Conservation (phyloP, 2,797 vertebrate species). For the Trachurus trachurus region DNA sequence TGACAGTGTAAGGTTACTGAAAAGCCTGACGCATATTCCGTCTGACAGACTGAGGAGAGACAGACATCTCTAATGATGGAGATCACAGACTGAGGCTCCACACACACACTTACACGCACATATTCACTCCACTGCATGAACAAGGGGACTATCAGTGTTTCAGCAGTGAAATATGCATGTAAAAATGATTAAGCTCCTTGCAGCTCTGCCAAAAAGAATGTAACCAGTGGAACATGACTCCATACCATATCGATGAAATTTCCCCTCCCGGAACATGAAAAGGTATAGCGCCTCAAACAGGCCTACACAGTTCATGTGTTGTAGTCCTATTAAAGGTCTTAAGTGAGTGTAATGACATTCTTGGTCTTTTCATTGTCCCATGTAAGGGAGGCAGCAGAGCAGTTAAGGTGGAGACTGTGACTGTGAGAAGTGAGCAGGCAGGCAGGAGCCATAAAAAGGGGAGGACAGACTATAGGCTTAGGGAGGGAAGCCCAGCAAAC, state of each 20-base stretch:
- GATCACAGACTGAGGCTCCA: conserved; percentile 68
- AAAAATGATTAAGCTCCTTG: conserved; percentile 79
- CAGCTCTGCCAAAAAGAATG: conserved; percentile 66
- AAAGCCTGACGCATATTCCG: conserved; percentile 81
- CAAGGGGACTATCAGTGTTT: conserved; percentile 71
- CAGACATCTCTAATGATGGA: conserved; percentile 81
- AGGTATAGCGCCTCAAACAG: conserved; percentile 64
- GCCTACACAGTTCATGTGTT: conserved; percentile 62
- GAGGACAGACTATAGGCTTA: conserved; percentile 73
- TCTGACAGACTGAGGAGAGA: conserved; percentile 81
- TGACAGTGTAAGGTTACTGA: conserved; percentile 82
- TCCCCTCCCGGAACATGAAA: conserved; percentile 70
- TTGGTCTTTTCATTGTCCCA: conserved; percentile 77
- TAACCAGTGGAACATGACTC: conserved; percentile 75
- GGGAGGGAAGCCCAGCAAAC: conserved; percentile 68
- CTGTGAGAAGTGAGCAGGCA: conserved; percentile 74
- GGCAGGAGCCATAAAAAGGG: conserved; percentile 79
- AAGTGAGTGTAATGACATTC: conserved; percentile 82
- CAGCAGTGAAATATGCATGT: conserved; percentile 78
- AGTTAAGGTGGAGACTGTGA: conserved; percentile 75
- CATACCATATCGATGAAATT: conserved; percentile 63
- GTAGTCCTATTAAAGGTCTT: conserved; percentile 76
- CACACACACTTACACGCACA: conserved; percentile 38
- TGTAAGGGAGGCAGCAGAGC: conserved; percentile 70
- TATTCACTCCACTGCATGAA: conserved; percentile 60